These are phyloP conservation scores for Archaeoteleia sp. DNA, from an alignment of 2,888 invertebrate genomes.

Conservation along the genomic window DNA sequence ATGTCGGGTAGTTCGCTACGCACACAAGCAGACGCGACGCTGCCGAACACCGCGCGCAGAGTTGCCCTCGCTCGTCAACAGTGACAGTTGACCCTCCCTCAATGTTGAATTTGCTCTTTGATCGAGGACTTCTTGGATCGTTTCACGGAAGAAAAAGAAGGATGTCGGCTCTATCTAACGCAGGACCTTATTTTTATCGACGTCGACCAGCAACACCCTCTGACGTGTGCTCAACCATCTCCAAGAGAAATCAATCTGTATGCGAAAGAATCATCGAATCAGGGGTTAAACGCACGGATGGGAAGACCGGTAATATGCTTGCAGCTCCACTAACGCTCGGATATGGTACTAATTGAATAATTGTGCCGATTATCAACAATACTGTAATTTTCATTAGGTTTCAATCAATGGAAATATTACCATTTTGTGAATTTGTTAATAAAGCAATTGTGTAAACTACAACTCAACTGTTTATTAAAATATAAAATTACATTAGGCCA, in stretches of 20 bases:
- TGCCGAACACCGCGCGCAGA: constrained; percentile 28
- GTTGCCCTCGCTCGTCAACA: constrained; percentile 59
- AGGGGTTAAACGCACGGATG: not conserved
- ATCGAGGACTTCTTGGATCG: constrained; percentile 56
- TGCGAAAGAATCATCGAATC: not conserved
- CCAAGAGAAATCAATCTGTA: constrained; percentile 31
- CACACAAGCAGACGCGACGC: constrained; percentile 40
- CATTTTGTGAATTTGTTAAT: too few species aligned
- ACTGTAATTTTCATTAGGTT: too few species aligned
- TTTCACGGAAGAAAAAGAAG: constrained; percentile 31
- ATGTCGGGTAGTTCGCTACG: constrained; percentile 68
- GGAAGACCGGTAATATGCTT: too few species aligned
- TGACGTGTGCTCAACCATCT: constrained; percentile 6
- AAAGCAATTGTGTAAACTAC: too few species aligned
- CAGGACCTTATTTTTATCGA: constrained; percentile 58
- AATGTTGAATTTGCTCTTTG: constrained; percentile 61
- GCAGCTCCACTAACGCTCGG: too few species aligned
- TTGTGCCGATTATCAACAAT: too few species aligned
- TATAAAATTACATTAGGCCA: too few species aligned
- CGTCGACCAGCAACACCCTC: constrained; percentile 30
- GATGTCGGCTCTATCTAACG: constrained; percentile 20
- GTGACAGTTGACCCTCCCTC: constrained; percentile 68
- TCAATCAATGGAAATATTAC: too few species aligned
- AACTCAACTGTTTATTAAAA: too few species aligned
- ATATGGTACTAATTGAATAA: too few species aligned